A percentile compares a stretch with the other conserved stretches of the same genome.
Evolutionary conservation across 1,140 invertebrate genomes (phyloP).

Genomic region (Idris sp.): DNA sequence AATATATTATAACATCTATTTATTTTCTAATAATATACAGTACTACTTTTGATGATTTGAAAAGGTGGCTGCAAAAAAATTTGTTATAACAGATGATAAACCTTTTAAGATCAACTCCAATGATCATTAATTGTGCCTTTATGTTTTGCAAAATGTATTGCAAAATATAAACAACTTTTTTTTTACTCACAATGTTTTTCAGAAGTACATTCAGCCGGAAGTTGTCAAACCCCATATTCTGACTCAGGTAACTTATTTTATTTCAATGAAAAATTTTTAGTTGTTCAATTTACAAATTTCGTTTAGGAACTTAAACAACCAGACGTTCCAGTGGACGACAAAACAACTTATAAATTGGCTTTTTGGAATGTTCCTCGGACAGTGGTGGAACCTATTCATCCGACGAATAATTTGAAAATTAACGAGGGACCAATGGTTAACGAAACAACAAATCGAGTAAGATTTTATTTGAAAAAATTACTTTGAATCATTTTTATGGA

Average conservation of each 20-base stretch:
- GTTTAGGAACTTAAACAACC: constrained; percentile 77
- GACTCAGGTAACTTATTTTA: constrained; percentile 64
- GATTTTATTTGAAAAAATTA: not conserved
- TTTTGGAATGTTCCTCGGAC: constrained; percentile 76
- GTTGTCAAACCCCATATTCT: constrained; percentile 79
- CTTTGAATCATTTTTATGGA: too few relatives aligned
- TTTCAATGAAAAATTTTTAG: not conserved
- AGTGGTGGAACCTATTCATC: constrained; percentile 55
- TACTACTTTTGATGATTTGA: constrained; percentile 13
- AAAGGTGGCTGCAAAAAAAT: constrained; percentile 5
- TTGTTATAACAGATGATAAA: constrained; percentile 6
- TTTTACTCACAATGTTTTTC: too few relatives aligned
- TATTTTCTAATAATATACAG: constrained; percentile 25
- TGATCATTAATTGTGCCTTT: too few relatives aligned
- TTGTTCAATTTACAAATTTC: not conserved
- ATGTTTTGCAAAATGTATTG: too few relatives aligned
- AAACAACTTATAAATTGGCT: constrained; percentile 81
- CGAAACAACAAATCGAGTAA: constrained; percentile 71
- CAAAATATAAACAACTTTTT: too few relatives aligned
- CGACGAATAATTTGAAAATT: constrained; percentile 58
- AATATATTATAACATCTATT: constrained; percentile 35
- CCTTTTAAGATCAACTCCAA: too few relatives aligned
- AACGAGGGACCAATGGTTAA: constrained; percentile 62
- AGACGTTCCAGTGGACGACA: constrained; percentile 77
- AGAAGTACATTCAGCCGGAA: constrained; percentile 81